A percentile compares a stretch with the other conserved stretches of the same genome.
Conservation (phyloP, 2,888 invertebrate species). For the Leptopilina syphax region DNA sequence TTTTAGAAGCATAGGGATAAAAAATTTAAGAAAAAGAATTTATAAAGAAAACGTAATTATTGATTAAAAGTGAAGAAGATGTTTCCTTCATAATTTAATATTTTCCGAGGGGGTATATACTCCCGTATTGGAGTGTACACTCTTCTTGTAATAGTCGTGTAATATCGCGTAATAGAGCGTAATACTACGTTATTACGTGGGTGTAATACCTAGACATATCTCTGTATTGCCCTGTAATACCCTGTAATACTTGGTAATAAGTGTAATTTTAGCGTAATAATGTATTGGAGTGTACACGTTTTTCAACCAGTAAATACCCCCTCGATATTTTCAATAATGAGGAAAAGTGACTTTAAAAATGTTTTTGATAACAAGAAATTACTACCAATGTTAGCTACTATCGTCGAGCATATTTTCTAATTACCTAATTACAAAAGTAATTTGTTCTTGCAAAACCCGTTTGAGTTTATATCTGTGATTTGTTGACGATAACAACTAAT, state of each 20-base stretch:
- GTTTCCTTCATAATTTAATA: neutral
- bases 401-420: conserved; percentile 27
- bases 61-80: neutral
- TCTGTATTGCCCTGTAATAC: no score
- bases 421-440: conserved; percentile 34
- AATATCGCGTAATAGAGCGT: no score
- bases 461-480: conserved; percentile 24
- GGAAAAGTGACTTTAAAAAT: conserved; percentile 7
- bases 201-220: no score
- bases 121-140: no score
- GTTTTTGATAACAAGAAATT: conserved; percentile 7
- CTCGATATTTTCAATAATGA: neutral
- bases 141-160: no score
- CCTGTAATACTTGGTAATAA: no score
- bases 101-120: no score
- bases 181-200: no score
- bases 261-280: no score
- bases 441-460: conserved; percentile 37
- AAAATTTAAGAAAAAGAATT: neutral
- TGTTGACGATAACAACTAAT: conserved; percentile 35
- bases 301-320: no score
- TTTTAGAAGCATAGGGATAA: neutral
- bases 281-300: no score
- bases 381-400: conserved; percentile 31
- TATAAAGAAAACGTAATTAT: neutral